Evolutionary conservation across 2,797 vertebrate species (phyloP).

Genomic region (Cirrhinus molitorella): DNA sequence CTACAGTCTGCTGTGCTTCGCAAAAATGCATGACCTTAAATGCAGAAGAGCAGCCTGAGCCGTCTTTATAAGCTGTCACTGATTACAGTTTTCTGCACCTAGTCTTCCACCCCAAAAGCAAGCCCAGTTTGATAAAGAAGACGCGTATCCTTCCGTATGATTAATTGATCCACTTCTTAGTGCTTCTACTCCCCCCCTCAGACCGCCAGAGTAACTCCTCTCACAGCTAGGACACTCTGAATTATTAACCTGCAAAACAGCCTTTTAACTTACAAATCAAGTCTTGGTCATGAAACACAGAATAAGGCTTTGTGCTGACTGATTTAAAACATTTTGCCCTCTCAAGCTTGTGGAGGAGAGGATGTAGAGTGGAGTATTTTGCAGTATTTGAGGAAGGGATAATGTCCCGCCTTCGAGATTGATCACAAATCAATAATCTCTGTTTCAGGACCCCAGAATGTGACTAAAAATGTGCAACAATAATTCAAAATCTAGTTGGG

Average conservation of each 20-base stretch:
- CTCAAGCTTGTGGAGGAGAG: slow-evolving; percentile 3
- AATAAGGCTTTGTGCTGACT: slow-evolving; percentile 11
- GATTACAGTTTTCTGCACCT: slow-evolving; percentile 30
- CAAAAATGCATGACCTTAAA: slow-evolving; percentile 12
- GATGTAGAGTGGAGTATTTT: slow-evolving; percentile 24
- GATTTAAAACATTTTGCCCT: slow-evolving; percentile 26
- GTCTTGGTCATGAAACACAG: slow-evolving; percentile 23
- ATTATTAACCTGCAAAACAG: slow-evolving; percentile 52
- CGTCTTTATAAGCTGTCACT: neutral
- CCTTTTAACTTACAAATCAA: slow-evolving; percentile 53
- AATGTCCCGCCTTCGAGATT: neutral
- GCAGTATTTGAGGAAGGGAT: neutral
- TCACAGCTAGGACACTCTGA: slow-evolving; percentile 26
- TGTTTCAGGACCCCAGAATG: neutral
- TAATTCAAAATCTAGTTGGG: neutral
- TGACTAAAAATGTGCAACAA: too few relatives aligned
- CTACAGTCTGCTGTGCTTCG: neutral
- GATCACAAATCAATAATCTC: slow-evolving; percentile 31
- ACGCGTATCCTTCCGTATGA: slow-evolving; percentile 3
- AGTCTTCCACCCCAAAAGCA: slow-evolving; percentile 22
- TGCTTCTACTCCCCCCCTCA: slow-evolving; percentile 21
- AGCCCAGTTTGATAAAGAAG: slow-evolving; percentile 29
- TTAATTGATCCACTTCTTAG: slow-evolving; percentile 28
- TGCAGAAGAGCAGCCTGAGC: slow-evolving; percentile 8
- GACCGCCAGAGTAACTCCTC: slow-evolving; percentile 19